Evolutionary conservation across 2,888 invertebrate species (phyloP).

Genomic region (Acronicta leporina): DNA sequence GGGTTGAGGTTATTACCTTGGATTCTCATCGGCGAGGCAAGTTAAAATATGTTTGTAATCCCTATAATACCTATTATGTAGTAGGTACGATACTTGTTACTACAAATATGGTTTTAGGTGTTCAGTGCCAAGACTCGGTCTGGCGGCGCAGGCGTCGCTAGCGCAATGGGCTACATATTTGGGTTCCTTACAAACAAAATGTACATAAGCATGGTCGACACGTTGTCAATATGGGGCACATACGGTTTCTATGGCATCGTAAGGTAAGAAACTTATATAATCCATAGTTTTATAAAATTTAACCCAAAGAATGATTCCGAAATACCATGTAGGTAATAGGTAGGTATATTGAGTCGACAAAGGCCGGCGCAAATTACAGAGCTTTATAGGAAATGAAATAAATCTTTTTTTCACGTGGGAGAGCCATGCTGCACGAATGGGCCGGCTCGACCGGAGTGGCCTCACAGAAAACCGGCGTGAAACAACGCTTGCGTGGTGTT

Average conservation of each 20-base stretch:
- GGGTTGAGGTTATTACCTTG: conserved; percentile 93
- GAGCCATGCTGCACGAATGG: too few relatives aligned
- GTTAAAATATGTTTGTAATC: neutral
- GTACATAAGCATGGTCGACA: conserved; percentile 91
- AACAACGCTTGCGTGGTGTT: too few relatives aligned
- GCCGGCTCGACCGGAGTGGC: too few relatives aligned
- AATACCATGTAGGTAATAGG: too few relatives aligned
- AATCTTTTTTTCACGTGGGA: too few relatives aligned
- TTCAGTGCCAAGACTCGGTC: conserved; percentile 92
- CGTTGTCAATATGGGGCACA: conserved; percentile 91
- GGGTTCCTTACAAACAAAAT: conserved; percentile 93
- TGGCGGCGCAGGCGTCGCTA: conserved; percentile 92
- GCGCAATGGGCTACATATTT: conserved; percentile 93
- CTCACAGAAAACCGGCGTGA: too few relatives aligned
- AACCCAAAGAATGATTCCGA: too few relatives aligned
- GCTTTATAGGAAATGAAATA: neutral
- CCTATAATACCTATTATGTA: too few relatives aligned
- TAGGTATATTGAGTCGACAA: too few relatives aligned
- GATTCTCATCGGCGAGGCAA: conserved; percentile 94
- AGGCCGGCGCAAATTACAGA: neutral
- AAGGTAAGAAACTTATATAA: conserved; percentile 66
- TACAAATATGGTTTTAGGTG: conserved; percentile 79
- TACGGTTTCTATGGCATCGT: conserved; percentile 92
- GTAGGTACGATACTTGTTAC: too few relatives aligned
- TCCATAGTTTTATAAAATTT: too few relatives aligned